Evolutionary conservation across 2,113 vertebrate genomes (phyloP).

Genomic region (Dunckerocampus dactyliophorus): DNA sequence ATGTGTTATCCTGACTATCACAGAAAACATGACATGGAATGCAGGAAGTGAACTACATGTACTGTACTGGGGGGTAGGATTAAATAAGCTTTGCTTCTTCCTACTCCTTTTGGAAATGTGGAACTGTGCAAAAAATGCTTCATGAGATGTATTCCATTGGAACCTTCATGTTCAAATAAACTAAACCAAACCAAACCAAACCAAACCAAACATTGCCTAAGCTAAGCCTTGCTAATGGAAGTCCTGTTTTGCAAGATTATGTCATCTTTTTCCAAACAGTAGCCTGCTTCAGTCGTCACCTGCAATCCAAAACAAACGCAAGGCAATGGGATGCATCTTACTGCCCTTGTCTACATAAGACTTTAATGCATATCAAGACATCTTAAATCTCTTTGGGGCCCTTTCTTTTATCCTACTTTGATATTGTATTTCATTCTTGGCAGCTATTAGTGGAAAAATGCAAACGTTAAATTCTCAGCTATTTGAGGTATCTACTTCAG

Average conservation of each 20-base stretch:
- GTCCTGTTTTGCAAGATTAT: not conserved
- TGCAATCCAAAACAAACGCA: not conserved
- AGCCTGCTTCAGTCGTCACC: not conserved
- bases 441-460: conserved; percentile 7
- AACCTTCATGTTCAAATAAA: no score
- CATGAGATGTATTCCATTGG: no score
- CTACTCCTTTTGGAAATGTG: no score
- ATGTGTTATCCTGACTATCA: no score
- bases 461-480: conserved; percentile 15
- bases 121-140: no score
- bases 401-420: conserved; percentile 13
- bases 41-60: no score
- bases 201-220: no score
- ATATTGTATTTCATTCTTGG: conserved; percentile 15
- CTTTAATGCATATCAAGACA: conserved; percentile 20
- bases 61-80: no score
- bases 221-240: not conserved
- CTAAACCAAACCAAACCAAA: no score
- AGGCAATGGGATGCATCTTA: conserved; percentile 2
- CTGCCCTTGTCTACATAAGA: conserved; percentile 13
- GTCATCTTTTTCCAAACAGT: not conserved
- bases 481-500: conserved; percentile 21
- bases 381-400: conserved; percentile 20
- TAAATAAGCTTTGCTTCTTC: no score
- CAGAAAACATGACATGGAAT: no score